Evolutionary conservation across 2,113 vertebrate species (phyloP), one percentile per base, ranked within the genome.

Genomic region (Brachirus orientalis): DNA sequence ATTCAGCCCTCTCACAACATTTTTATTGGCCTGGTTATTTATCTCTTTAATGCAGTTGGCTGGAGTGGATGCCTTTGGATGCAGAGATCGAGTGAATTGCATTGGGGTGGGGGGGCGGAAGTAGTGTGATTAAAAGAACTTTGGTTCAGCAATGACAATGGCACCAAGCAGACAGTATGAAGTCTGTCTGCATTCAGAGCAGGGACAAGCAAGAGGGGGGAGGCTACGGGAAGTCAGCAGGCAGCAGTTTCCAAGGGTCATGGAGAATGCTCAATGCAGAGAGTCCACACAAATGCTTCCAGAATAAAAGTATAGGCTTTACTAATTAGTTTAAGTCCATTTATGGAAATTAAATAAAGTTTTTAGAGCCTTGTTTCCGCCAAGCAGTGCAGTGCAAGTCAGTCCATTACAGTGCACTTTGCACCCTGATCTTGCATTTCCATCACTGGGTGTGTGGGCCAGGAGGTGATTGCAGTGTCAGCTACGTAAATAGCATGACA

Each of bases 1-100:
- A 75, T 80, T 83, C 76, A 6, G 60, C 61, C 74, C 62, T 43
- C 67, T 58, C 71, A 63, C 72, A 77, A 68, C 65, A 75, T 77
- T 89, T 92, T 91, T 91, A 93, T 88, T 89, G 90, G 88, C 66
- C 71, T 33, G 55, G 89, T 90, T 89, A 92, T 93, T 92, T 89
- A 89, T 92, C 82, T 82, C 85, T 87, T 82, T 88, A 90, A 92
- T 90, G 87, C 83, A 86, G 89, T 92, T 91, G 88, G 91, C 89
- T 85, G 71, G 78, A 84, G 69, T 76, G 72, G 64, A 87, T 82
- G 72, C 79, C 81, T 57, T 75, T 86, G 82, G 74, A 80, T 73
- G 87, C 13, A 5, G 17, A 57, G 47, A 51, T 71, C 73, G 65
- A 67, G 70, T 86, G 91, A 91, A 91, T 90, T 89, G 85, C 3